Percentiles rank a stretch among this genome's conserved stretches.
Evolutionary conservation across 2,113 vertebrate species (phyloP).

Genomic region (Neodon shergylaensis): DNA sequence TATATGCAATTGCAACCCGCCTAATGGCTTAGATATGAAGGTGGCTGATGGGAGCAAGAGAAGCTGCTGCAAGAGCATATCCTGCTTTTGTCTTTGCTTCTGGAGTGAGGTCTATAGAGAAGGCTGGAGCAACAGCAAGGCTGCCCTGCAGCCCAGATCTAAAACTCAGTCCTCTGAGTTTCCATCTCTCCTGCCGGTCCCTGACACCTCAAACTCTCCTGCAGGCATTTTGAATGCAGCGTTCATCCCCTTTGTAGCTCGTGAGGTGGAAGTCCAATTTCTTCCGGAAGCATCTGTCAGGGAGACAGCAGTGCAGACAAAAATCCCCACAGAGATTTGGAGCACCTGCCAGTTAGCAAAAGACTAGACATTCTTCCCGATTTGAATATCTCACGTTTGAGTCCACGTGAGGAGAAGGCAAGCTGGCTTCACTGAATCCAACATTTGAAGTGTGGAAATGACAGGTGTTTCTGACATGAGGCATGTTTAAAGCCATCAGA

Average conservation of each 20-base stretch:
- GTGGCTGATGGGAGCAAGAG: not conserved
- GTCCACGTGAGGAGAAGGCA: conserved; percentile 33
- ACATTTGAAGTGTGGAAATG: conserved; percentile 6
- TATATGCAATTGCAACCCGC: not conserved
- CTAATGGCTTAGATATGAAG: conserved; percentile 1
- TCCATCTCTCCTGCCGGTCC: not conserved
- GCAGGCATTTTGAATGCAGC: not conserved
- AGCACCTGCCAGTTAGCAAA: conserved; percentile 65
- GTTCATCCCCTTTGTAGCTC: conserved; percentile 36
- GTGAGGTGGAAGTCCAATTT: conserved; percentile 60
- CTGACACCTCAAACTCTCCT: conserved; percentile 11
- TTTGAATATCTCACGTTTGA: conserved; percentile 38
- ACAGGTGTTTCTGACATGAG: not conserved
- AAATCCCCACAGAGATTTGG: conserved; percentile 27
- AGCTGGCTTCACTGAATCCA: conserved; percentile 30
- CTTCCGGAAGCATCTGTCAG: conserved; percentile 55
- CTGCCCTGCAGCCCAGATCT: not conserved
- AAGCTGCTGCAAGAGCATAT: not conserved
- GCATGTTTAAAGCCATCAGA: not conserved
- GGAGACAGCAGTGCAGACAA: not conserved
- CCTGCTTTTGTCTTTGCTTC: not conserved
- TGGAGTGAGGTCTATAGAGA: not conserved
- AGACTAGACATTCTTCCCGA: conserved; percentile 52
- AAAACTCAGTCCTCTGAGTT: not conserved
- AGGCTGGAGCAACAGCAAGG: not conserved